These are phyloP conservation scores for Linyphia triangularis DNA, from an alignment of 2,888 invertebrate species.

Conservation along the genomic window DNA sequence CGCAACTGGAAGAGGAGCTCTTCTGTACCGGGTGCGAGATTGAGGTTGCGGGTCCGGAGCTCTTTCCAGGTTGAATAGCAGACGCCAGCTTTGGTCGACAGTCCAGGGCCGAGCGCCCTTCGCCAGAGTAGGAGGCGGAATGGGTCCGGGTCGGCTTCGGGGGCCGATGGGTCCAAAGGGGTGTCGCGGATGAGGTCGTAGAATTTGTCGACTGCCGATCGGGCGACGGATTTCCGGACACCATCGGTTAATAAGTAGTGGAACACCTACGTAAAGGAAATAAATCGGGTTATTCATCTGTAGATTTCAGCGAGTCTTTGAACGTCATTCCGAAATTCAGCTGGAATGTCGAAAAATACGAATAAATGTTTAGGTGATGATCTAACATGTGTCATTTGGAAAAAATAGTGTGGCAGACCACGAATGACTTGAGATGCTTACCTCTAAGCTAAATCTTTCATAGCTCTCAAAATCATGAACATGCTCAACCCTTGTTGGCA, in stretches of 20 bases:
- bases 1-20: constrained; percentile 85
- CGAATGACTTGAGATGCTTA: too few relatives aligned
- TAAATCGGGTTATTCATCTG: not conserved
- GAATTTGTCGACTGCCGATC: constrained; percentile 85
- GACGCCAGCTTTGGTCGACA: constrained; percentile 86
- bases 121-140: constrained; percentile 90
- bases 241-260: constrained; percentile 72
- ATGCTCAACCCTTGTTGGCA: too few relatives aligned
- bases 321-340: too few relatives aligned
- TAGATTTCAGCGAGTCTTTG: not conserved
- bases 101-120: constrained; percentile 87
- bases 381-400: too few relatives aligned
- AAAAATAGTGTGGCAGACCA: too few relatives aligned
- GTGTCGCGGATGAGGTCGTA: constrained; percentile 88
- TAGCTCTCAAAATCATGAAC: too few relatives aligned
- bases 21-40: constrained; percentile 85
- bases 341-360: too few relatives aligned
- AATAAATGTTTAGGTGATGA: too few relatives aligned
- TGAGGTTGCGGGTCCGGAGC: constrained; percentile 88
- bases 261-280: constrained; percentile 72
- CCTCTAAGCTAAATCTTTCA: too few relatives aligned
- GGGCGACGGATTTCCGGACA: constrained; percentile 84
- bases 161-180: constrained; percentile 87
- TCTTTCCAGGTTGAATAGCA: constrained; percentile 89
- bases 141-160: constrained; percentile 83